phyloP scores from a whole-genome alignment of 2,113 vertebrate genomes.

The Malurus alboscapulatus region DNA sequence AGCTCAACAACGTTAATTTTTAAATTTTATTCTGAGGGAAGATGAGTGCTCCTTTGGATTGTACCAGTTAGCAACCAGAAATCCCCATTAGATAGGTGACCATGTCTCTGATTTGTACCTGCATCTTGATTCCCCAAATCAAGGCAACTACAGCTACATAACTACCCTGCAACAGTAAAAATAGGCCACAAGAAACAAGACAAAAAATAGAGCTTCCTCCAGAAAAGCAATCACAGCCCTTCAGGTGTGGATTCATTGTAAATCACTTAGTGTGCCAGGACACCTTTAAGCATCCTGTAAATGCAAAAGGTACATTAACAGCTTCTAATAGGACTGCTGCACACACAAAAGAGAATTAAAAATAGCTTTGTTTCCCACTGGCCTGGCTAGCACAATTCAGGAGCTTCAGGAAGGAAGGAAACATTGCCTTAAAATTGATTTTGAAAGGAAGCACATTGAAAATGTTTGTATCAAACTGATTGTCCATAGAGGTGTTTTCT shows the following conservation, averaged over 20 bases:
- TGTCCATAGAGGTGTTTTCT: constrained; percentile 14
- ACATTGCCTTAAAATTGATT: background rate
- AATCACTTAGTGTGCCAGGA: constrained; percentile 10
- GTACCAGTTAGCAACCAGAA: background rate
- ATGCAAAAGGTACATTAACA: constrained; percentile 33
- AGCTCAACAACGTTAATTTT: background rate
- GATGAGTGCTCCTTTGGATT: background rate
- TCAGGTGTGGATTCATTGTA: background rate
- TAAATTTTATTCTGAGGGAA: background rate
- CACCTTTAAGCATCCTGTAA: constrained; percentile 21
- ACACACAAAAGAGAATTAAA: constrained; percentile 4
- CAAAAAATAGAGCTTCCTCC: background rate
- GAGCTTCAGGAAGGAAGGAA: constrained; percentile 38
- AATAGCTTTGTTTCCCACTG: constrained; percentile 36
- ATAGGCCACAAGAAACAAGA: background rate
- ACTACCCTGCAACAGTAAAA: background rate
- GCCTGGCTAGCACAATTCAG: constrained; percentile 6
- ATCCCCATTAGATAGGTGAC: background rate
- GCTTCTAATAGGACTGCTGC: background rate
- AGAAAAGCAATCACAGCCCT: background rate
- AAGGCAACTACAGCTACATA: background rate
- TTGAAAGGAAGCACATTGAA: constrained; percentile 56
- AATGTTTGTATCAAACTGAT: background rate
- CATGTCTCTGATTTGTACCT: background rate
- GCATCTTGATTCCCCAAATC: background rate